Conservation (phyloP, 1,140 invertebrate genomes). For the Drosophila repletoides region DNA sequence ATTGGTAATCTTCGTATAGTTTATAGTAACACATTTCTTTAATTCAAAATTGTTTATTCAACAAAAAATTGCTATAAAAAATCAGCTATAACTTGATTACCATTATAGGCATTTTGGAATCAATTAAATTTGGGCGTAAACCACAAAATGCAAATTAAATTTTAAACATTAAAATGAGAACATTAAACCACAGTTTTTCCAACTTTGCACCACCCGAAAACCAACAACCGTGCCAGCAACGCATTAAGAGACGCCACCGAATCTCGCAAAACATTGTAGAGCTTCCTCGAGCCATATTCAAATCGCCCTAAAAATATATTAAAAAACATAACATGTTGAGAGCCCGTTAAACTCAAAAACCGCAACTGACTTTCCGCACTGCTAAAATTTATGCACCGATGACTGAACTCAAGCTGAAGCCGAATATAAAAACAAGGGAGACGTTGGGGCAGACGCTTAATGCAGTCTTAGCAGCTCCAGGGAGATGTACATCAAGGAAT, state of each 20-base stretch:
- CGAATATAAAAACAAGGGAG: conserved; percentile 47
- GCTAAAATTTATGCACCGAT: conserved; percentile 65
- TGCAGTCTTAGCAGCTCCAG: conserved; percentile 42
- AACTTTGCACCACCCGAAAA: conserved; percentile 43
- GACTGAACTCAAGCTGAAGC: conserved; percentile 14
- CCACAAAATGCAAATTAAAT: conserved; percentile 58
- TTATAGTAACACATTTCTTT: too few species aligned
- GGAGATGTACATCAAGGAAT: conserved; percentile 52
- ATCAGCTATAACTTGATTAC: conserved; percentile 5
- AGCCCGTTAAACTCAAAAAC: conserved; percentile 66
- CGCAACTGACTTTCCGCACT: conserved; percentile 73
- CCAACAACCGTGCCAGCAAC: conserved; percentile 27
- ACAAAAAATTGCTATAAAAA: background rate
- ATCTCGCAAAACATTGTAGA: background rate
- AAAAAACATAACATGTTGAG: conserved; percentile 53
- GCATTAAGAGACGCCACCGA: conserved; percentile 59
- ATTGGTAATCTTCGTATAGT: too few species aligned
- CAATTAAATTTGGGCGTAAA: conserved; percentile 55
- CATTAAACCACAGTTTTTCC: conserved; percentile 2
- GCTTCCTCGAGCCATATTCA: conserved; percentile 58
- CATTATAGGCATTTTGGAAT: conserved; percentile 35
- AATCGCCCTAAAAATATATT: conserved; percentile 36
- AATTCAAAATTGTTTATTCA: background rate
- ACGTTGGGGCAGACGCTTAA: conserved; percentile 38
- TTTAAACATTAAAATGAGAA: conserved; percentile 23